These are phyloP conservation scores for Sinocyclocheilus rhinocerous DNA, from an alignment of 2,113 vertebrate genomes.

Conservation along the genomic window DNA sequence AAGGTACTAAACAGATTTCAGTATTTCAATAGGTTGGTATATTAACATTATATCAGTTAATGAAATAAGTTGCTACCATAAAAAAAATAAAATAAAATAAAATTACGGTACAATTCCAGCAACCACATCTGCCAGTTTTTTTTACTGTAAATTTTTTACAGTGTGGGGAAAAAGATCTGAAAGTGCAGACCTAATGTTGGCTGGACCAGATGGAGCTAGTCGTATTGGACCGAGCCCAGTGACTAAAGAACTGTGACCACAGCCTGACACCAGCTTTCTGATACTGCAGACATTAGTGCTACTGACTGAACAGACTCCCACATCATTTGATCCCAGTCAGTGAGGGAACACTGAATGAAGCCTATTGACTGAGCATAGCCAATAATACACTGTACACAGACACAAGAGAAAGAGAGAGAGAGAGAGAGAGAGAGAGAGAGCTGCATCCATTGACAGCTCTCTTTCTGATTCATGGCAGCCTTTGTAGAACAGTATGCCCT, in stretches of 20 bases:
- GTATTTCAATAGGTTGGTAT: too few relatives aligned
- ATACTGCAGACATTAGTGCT: slow-evolving; percentile 3
- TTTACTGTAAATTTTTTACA: too few relatives aligned
- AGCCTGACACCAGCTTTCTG: slow-evolving; percentile 32
- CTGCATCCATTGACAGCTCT: slow-evolving; percentile 34
- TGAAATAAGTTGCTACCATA: too few relatives aligned
- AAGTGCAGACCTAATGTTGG: neutral
- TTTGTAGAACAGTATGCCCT: slow-evolving; percentile 13
- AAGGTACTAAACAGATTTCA: too few relatives aligned
- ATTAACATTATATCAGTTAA: too few relatives aligned
- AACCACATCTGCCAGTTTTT: too few relatives aligned
- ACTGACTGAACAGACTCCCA: slow-evolving; percentile 31
- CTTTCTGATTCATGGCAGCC: slow-evolving; percentile 35
- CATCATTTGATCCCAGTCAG: slow-evolving; percentile 38
- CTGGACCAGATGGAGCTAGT: neutral
- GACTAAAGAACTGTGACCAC: slow-evolving; percentile 7
- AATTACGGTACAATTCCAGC: too few relatives aligned
- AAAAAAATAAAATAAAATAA: too few relatives aligned
- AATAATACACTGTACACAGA: neutral
- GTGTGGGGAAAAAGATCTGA: neutral
- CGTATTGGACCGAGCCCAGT: neutral
- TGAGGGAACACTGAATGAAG: slow-evolving; percentile 39
- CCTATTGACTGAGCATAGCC: slow-evolving; percentile 40
- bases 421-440: too few relatives aligned
- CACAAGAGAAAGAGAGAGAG: neutral